Evolutionary conservation across 1,140 invertebrate genomes (phyloP).

Genomic region (Heliothis virescens): DNA sequence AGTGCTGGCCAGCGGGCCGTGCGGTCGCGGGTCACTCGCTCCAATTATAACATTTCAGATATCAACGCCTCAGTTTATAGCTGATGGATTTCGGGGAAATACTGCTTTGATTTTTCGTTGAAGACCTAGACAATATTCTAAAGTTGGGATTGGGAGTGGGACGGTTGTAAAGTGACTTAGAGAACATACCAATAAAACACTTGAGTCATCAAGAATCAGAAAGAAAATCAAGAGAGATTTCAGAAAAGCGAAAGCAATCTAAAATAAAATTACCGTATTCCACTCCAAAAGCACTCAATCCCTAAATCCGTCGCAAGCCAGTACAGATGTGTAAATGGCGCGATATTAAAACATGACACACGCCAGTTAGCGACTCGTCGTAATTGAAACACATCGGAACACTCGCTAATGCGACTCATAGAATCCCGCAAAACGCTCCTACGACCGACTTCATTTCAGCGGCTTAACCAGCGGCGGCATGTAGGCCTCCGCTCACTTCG

Average conservation of each 20-base stretch:
- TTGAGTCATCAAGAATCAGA: too few relatives aligned
- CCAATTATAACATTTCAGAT: slow-evolving; percentile 28
- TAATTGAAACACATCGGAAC: slow-evolving; percentile 40
- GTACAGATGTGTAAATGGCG: slow-evolving; percentile 9
- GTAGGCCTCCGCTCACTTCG: slow-evolving; percentile 16
- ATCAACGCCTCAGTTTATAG: slow-evolving; percentile 21
- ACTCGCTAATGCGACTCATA: slow-evolving; percentile 12
- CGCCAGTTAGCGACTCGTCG: slow-evolving; percentile 22
- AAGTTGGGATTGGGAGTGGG: too few relatives aligned
- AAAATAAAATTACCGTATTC: slow-evolving; percentile 11
- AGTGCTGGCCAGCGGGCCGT: slow-evolving; percentile 8
- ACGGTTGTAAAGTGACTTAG: too few relatives aligned
- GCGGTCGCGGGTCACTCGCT: slow-evolving; percentile 6
- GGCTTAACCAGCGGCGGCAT: slow-evolving; percentile 27
- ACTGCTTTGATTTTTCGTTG: neutral
- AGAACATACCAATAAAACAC: too few relatives aligned
- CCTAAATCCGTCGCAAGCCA: slow-evolving; percentile 14
- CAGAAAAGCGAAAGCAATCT: neutral
- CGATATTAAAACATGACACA: slow-evolving; percentile 33
- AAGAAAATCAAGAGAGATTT: neutral
- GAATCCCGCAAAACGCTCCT: slow-evolving; percentile 39
- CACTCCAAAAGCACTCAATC: slow-evolving; percentile 17
- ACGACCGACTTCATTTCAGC: slow-evolving; percentile 36
- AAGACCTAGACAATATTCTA: neutral
- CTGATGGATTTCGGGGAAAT: neutral